These are phyloP conservation scores for Cydia splendana DNA, from an alignment of 1,140 invertebrate species.

Conservation along the genomic window DNA sequence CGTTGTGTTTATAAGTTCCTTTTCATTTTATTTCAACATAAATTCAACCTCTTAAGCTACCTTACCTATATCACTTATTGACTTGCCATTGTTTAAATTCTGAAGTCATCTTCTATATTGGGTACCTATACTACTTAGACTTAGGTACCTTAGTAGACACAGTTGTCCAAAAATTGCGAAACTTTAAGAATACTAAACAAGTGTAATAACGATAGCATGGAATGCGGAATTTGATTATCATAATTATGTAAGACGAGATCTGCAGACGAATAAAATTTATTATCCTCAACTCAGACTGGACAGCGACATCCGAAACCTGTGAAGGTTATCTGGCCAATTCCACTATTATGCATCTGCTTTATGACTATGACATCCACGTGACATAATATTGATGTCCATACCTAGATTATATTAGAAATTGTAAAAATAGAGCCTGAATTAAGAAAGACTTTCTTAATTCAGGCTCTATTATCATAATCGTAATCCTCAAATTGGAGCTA, in stretches of 20 bases:
- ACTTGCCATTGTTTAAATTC: too few species aligned
- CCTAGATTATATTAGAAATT: background rate
- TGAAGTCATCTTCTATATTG: too few species aligned
- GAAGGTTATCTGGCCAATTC: background rate
- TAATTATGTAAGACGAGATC: slow-evolving; percentile 12
- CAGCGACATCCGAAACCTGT: background rate
- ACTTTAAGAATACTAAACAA: background rate
- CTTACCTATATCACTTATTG: background rate
- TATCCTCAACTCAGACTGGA: slow-evolving; percentile 6
- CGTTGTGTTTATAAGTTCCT: too few species aligned
- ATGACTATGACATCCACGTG: background rate
- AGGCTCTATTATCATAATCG: slow-evolving; percentile 4
- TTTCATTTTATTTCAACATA: too few species aligned
- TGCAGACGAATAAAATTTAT: slow-evolving; percentile 12
- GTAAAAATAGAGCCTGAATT: too few species aligned
- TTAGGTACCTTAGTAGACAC: background rate
- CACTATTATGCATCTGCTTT: background rate
- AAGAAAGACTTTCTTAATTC: slow-evolving; percentile 13
- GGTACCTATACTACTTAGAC: too few species aligned
- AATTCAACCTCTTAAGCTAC: background rate
- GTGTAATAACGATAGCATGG: background rate
- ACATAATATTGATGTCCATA: background rate
- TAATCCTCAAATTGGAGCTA: background rate
- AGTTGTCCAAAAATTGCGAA: background rate
- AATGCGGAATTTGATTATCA: slow-evolving; percentile 15